Conservation (phyloP, 2,797 vertebrate species). For the Phaenicophaeus curvirostris region DNA sequence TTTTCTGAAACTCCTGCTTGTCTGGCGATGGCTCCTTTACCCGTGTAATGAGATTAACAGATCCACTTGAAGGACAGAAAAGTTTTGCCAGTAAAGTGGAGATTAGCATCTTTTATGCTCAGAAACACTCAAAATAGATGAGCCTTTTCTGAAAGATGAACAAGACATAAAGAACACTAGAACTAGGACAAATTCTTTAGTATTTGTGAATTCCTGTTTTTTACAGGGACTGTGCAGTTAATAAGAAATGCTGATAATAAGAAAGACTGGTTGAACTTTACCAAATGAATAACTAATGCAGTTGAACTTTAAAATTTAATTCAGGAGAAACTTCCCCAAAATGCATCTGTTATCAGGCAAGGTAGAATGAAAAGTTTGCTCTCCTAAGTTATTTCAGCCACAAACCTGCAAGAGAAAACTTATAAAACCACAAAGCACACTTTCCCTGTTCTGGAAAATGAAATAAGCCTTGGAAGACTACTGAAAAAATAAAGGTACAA, state of each 20-base stretch:
- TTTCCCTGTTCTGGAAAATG: neutral
- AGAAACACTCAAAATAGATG: neutral
- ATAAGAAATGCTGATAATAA: neutral
- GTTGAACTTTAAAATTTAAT: neutral
- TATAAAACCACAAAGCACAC: neutral
- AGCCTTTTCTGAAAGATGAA: neutral
- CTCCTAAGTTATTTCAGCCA: neutral
- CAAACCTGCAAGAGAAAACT: neutral
- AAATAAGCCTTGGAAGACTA: neutral
- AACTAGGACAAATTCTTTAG: neutral
- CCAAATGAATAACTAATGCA: neutral
- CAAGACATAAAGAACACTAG: neutral
- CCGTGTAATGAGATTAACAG: conserved; percentile 6
- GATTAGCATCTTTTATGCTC: neutral
- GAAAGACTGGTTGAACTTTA: neutral
- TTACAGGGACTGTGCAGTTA: neutral
- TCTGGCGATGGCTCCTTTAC: neutral
- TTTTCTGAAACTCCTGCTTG: neutral
- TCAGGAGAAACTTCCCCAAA: neutral
- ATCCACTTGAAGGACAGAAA: neutral
- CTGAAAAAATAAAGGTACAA: neutral
- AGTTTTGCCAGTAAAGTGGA: neutral
- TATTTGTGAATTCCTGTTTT: neutral
- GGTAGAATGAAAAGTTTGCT: neutral
- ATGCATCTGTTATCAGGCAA: neutral